A percentile compares a stretch with the other conserved stretches of the same genome.
Conservation (phyloP, 1,140 invertebrate species). For the Chrysoperla carnea region DNA sequence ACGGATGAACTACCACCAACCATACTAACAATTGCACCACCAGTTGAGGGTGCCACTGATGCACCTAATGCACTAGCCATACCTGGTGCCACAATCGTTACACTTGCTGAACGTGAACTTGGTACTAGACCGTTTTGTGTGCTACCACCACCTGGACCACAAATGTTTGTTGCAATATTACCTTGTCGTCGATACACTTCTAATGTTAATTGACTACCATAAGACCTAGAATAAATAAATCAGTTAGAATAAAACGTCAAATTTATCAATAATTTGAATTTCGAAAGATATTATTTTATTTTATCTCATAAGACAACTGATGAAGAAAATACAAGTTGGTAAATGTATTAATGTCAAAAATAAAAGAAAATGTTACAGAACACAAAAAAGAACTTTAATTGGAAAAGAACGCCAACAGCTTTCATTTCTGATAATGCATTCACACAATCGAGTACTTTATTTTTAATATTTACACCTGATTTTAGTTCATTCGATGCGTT, state of each 20-base stretch:
- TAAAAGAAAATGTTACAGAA: too few species aligned
- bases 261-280: neutral
- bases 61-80: neutral
- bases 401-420: too few species aligned
- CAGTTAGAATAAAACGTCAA: slow-evolving; percentile 2
- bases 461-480: too few species aligned
- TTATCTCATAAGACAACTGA: too few species aligned
- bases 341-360: too few species aligned
- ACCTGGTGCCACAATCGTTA: neutral
- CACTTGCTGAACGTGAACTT: slow-evolving; percentile 13
- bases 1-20: slow-evolving; percentile 15
- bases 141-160: slow-evolving; percentile 13
- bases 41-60: neutral
- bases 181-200: slow-evolving; percentile 55
- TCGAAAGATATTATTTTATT: too few species aligned
- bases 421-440: too few species aligned
- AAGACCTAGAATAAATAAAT: slow-evolving; percentile 29
- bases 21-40: slow-evolving; percentile 3
- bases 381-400: too few species aligned
- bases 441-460: too few species aligned
- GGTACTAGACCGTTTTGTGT: slow-evolving; percentile 20
- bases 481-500: too few species aligned
- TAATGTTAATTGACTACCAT: slow-evolving; percentile 47
- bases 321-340: too few species aligned
- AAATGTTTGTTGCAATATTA: slow-evolving; percentile 16